Conservation (phyloP, 2,888 invertebrate species). For the Argyresthia goedartella region DNA sequence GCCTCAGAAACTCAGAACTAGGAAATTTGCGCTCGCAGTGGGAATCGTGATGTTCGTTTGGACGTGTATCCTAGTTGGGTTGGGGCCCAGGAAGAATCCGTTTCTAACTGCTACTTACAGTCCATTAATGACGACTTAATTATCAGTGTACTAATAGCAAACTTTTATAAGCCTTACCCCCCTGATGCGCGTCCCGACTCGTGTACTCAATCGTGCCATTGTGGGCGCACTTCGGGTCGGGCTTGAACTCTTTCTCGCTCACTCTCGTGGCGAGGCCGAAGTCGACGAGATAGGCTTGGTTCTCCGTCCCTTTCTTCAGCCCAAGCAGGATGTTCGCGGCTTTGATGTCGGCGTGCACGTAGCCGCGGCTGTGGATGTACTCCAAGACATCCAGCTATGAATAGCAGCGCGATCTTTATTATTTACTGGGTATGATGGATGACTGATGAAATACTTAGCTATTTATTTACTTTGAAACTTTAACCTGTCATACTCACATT, state of each 20-base stretch:
- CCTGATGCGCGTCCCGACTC: conserved; percentile 95
- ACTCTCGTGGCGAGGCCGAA: conserved; percentile 90
- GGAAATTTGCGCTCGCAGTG: too few species aligned
- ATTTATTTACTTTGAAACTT: too few species aligned
- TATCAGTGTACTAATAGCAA: too few species aligned
- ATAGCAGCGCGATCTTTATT: too few species aligned
- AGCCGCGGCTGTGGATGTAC: conserved; percentile 91
- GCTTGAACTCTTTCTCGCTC: conserved; percentile 83
- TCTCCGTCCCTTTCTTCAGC: conserved; percentile 71
- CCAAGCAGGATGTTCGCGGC: conserved; percentile 93
- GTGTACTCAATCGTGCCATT: conserved; percentile 98
- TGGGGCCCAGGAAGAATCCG: too few species aligned
- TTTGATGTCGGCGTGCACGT: conserved; percentile 97
- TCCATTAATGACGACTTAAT: too few species aligned
- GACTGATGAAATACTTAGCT: too few species aligned
- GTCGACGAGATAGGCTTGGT: conserved; percentile 90
- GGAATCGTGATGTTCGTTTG: too few species aligned
- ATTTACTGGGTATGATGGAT: too few species aligned
- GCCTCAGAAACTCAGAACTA: too few species aligned
- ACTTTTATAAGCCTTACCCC: conserved; percentile 72
- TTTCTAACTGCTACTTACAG: too few species aligned
- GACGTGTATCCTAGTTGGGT: background rate
- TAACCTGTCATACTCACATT: background rate
- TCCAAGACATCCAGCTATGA: conserved; percentile 88
- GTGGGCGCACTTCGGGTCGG: conserved; percentile 92